Evolutionary conservation across 2,888 invertebrate species (phyloP).

Genomic region (Rapana venosa): DNA sequence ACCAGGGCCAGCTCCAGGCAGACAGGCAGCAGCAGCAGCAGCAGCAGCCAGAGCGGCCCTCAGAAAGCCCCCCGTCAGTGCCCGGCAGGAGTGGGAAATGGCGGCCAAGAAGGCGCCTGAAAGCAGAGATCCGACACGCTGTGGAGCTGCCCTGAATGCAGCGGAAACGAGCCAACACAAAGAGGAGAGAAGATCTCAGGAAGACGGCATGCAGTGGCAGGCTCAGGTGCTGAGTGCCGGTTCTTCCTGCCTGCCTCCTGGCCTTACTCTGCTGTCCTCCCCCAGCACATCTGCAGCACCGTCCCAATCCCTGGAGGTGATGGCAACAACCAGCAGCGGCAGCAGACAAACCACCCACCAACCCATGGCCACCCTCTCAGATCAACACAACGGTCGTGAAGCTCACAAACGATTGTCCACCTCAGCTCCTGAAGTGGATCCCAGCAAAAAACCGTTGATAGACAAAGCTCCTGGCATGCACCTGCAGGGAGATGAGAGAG

Average conservation of each 20-base stretch:
- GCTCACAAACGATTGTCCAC: background rate
- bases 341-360: background rate
- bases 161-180: background rate
- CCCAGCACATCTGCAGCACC: background rate
- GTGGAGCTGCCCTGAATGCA: background rate
- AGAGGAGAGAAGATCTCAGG: background rate
- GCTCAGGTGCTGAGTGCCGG: background rate
- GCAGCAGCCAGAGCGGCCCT: too few relatives aligned
- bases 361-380: background rate
- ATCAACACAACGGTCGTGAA: background rate
- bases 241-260: background rate
- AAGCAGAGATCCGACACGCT: background rate
- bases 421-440: background rate
- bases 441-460: constrained; percentile 15
- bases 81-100: constrained; percentile 34
- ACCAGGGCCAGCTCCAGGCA: background rate
- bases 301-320: background rate
- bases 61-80: background rate
- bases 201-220: background rate
- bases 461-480: background rate
- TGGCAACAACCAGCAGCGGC: background rate
- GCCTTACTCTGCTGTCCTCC: background rate
- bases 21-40: background rate
- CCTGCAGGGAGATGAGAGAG: background rate
- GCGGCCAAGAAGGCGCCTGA: background rate